phyloP scores from a whole-genome alignment of 2,888 invertebrate genomes.

The Pachycephus smyrnensis region DNA sequence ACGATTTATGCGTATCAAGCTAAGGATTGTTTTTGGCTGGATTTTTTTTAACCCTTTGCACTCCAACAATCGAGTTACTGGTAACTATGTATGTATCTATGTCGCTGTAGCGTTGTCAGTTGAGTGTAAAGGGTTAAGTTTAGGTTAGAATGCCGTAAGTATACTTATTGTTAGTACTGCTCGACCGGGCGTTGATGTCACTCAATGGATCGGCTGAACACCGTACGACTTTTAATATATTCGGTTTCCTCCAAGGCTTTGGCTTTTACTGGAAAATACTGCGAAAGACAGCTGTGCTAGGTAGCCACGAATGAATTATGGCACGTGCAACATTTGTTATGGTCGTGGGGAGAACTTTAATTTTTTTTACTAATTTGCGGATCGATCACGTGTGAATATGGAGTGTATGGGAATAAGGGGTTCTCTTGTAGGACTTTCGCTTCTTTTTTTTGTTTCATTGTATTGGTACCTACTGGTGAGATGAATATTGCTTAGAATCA shows the following conservation, averaged over 20 bases:
- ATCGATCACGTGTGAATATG: not conserved
- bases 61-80: too few relatives aligned
- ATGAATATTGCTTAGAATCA: not conserved
- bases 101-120: too few relatives aligned
- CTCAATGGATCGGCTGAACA: conserved; percentile 14
- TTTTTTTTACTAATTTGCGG: not conserved
- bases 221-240: not conserved
- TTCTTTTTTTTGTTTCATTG: too few relatives aligned
- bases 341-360: not conserved
- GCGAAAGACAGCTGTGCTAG: not conserved
- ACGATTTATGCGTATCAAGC: not conserved
- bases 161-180: conserved; percentile 18
- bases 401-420: not conserved
- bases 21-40: not conserved
- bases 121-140: too few relatives aligned
- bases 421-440: not conserved
- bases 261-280: not conserved
- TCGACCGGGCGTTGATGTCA: conserved; percentile 52
- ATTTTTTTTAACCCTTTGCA: too few relatives aligned
- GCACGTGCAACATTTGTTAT: not conserved
- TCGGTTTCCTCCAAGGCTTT: not conserved
- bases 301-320: not conserved
- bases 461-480: not conserved
- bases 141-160: not conserved
- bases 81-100: too few relatives aligned